These are phyloP conservation scores for Cepphus grylle DNA, from an alignment of 2,113 vertebrate genomes.

Conservation along the genomic window DNA sequence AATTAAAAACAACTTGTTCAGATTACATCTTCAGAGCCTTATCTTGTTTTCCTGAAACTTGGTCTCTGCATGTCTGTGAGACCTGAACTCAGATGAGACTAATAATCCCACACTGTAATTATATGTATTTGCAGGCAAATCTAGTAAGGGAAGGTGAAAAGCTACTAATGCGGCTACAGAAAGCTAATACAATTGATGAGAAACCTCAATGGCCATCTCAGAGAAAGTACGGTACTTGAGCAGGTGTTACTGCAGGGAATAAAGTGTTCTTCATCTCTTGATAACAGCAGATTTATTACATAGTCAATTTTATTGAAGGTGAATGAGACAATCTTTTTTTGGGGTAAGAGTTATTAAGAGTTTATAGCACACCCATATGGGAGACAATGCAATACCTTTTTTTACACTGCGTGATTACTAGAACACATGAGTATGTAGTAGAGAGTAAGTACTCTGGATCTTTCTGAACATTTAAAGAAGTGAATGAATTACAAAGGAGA, in stretches of 20 bases:
- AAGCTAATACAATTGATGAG: background rate
- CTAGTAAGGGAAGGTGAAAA: background rate
- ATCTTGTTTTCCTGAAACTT: background rate
- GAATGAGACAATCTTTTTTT: background rate
- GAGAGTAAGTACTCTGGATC: background rate
- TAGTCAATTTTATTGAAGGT: background rate
- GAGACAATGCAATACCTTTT: background rate
- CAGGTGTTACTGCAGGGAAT: background rate
- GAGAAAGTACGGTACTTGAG: background rate
- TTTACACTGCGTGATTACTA: background rate
- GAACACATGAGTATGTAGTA: background rate
- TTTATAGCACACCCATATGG: background rate
- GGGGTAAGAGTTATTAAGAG: background rate
- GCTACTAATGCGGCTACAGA: background rate
- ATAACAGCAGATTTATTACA: background rate
- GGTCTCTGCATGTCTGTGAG: background rate
- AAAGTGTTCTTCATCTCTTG: background rate
- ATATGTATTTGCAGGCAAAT: background rate
- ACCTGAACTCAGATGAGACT: background rate
- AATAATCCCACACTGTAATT: background rate
- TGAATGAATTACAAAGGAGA: background rate
- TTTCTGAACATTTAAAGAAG: background rate
- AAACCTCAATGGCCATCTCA: background rate
- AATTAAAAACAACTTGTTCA: background rate
- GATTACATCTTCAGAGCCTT: background rate